Base-by-base conservation (phyloP, 1,140 invertebrate species). In the Magallana ariakensis region DNA sequence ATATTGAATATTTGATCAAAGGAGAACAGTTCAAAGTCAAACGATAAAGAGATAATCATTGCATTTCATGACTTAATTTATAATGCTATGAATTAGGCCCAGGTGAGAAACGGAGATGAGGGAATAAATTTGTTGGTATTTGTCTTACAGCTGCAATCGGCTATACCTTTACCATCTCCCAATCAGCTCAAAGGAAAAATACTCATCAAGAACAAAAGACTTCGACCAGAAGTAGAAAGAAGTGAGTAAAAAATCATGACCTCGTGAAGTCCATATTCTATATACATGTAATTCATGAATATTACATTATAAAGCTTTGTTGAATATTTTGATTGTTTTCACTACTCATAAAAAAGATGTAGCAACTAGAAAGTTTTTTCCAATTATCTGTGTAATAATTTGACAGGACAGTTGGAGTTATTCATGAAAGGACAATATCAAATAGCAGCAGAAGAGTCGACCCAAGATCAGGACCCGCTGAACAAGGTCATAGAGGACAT, bases 161-260 rank as follows among this genome's bases (percentile, higher is more conserved):
- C 97, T 15, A 95, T 96, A 8, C 96, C 97, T 0, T 95, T 99
- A 19, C 98, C 98, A 16, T 97, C 98, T 10, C 99, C 99, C 0
- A 98, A 96, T 92, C 95, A 96, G 84, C 95, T 99, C 5, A 98
- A 98, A 93, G 95, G 97, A 57, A 99, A 99, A 95, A 99, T 99
- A 93, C 95, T 99, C 26, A 99, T 99, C 89, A 99, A 99, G 95
- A 99, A 99, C 95, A 99, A 99, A 95, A 96, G 99, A 75, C 95
- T 99, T 84, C 99, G 99, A 94, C 96, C 97, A 0, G 99, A 99
- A 94, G 98, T 99, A 15, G 99, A 99, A 95, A 99, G 98, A 93
- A 96, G 96, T 95, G 90, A 91, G 92, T 90, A 33, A 33, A 19
- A 4, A 46, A n/a, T 46, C n/a, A 33, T 60, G 4, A 9, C 46